Base-by-base conservation (phyloP, 1,140 invertebrate genomes). In the Ooceraea biroi region DNA sequence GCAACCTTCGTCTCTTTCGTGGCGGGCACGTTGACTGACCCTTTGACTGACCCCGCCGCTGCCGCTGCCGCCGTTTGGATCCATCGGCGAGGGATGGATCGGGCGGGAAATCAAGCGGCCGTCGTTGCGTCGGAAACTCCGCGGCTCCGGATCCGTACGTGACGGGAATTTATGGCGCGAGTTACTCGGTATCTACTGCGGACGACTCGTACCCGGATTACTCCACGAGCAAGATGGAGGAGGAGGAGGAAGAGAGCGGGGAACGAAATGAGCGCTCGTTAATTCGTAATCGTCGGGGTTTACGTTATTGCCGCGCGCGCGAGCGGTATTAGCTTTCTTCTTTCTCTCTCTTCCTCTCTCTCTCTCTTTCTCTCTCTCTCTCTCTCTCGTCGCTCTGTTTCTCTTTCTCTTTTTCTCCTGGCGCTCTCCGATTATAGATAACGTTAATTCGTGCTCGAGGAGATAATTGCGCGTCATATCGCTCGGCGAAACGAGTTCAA, bases 61-160 rank as follows among this genome's bases (percentile, higher is more conserved):
- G n/a, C n/a, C n/a, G n/a, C 46, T 48, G 41, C 63, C 10, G 17
- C n/a, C 14, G 48, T 30, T 63, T 27, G 44, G 58, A 76, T 50
- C 55, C 36, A 36, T 36, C 36, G 71, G 17, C 22, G 58, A n/a
- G 27, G 55, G 57, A 86, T 84, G 68, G 73, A 84, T 74, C 82
- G 27, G 19, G 48, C 74, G 82, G 85, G 76, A 87, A 88, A 88
- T 88, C 87, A 78, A 57, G 27, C 50, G 55, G 14, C 27, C 71
- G 73, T 69, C 71, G 52, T 82, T 61, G 77, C 76, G 57, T 63
- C 76, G 65, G 57, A 57, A 80, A 80, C 76, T 68, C 27, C 19
- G 22, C 55, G 73, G 72, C 61, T 7, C 36, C 63, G 65, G 65
- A 58, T 80, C 83, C 65, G 65, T 80, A 80, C 76, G 76, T 80